Base-by-base conservation (phyloP, 2,888 invertebrate genomes). In the Tryphoninae sp. region DNA sequence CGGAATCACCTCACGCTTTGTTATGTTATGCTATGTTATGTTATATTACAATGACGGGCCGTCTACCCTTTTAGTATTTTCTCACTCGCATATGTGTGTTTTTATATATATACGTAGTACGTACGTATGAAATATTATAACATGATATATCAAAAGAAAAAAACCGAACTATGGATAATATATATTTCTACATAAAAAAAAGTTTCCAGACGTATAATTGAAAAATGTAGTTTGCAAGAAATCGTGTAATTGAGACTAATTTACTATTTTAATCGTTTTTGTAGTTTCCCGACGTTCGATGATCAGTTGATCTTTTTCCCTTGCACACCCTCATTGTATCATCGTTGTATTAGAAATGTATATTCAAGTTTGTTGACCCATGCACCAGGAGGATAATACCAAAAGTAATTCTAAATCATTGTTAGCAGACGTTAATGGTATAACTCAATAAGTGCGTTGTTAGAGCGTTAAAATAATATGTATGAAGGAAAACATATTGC, bases 11-110 rank as follows among this genome's bases (percentile, higher is more conserved):
- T 33, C 40, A 71, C 65, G 76, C 78, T 76, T 76, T 82, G 80
- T 80, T 83, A 81, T 65, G 9, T 84, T 83, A 83, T 85, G 82
- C 78, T 19, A 19, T 82, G 80, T 80, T 83, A 81, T 65, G 9
- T 84, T 83, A 83, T 85, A 83, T 85, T 86, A 85, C 74, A 68
- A 16, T 23, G 83, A 58, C 65, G 40, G 13, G 26, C 22, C 58
- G 64, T 72, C 65, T 58, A 64, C 45, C 19, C 65, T 72, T 59
- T 72, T 65, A 55, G 68, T 62, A 42, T 55, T n/a, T 16, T 40
- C 65, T 13, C 11, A 49, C 76, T 45, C 45, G 13, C 45, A 45
- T 45, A 45, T 45, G 9, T 1, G 11, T 45, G 45, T 45, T 0
- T 45, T 13, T 26, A 53, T 13, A 51, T n/a, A 69, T n/a, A 68